A percentile compares a stretch with the other conserved stretches of the same genome.
Conservation (phyloP, 2,888 invertebrate species). For the Zhuqinia jingwanae region DNA sequence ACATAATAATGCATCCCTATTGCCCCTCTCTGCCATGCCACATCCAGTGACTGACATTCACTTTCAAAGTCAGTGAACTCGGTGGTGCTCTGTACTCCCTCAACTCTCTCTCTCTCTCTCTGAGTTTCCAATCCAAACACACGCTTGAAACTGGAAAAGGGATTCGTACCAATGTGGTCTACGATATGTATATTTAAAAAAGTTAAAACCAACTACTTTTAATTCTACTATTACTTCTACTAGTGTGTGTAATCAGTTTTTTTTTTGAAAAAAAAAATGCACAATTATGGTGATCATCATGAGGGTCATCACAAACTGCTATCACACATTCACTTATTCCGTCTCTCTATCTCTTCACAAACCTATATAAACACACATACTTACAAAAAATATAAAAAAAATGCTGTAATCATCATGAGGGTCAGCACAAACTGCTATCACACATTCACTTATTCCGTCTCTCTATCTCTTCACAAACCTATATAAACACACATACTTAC, state of each 20-base stretch:
- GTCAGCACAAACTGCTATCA: neutral
- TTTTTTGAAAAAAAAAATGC: constrained; percentile 15
- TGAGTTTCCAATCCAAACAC: neutral
- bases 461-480: neutral
- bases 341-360: neutral
- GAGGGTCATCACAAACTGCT: too few relatives aligned
- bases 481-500: too few relatives aligned
- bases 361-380: neutral
- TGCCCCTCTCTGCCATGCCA: neutral
- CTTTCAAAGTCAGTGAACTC: constrained; percentile 35
- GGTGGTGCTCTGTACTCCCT: too few relatives aligned
- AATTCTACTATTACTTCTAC: too few relatives aligned
- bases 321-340: neutral
- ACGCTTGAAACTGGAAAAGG: neutral
- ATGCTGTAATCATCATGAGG: constrained; percentile 13
- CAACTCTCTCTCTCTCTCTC: neutral
- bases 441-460: neutral
- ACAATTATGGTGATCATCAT: constrained; percentile 30
- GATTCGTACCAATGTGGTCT: too few relatives aligned
- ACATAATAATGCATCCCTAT: too few relatives aligned
- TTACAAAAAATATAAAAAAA: constrained; percentile 15
- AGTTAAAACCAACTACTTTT: too few relatives aligned
- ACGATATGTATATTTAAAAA: too few relatives aligned
- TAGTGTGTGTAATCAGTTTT: too few relatives aligned
- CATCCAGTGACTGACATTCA: constrained; percentile 29